Conservation (phyloP, 1,140 invertebrate genomes). For the Heliconius hermathena region DNA sequence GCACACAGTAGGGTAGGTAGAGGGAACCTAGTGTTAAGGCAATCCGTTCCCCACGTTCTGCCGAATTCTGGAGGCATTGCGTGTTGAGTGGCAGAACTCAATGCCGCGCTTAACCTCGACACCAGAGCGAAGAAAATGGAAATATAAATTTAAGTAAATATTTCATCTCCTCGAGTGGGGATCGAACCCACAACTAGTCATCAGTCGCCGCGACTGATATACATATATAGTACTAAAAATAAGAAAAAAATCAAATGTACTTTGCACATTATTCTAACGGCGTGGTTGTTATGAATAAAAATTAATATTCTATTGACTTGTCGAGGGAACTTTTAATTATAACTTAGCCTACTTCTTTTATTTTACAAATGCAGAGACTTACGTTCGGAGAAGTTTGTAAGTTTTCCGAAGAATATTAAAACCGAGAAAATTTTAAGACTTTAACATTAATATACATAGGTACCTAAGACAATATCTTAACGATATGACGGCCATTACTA, state of each 20-base stretch:
- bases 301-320: conserved; percentile 17
- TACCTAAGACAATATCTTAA: not conserved
- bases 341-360: conserved; percentile 18
- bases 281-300: conserved; percentile 11
- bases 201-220: no score
- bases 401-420: conserved; percentile 7
- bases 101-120: no score
- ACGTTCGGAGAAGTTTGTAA: not conserved
- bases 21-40: no score
- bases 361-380: not conserved
- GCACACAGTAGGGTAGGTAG: no score
- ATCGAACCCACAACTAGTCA: no score
- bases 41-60: no score
- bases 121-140: no score
- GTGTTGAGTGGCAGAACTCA: no score
- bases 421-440: not conserved
- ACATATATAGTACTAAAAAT: not conserved
- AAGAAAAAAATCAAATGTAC: not conserved
- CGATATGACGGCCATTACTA: no score
- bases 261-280: conserved; percentile 1
- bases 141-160: no score
- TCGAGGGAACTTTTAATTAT: conserved; percentile 16
- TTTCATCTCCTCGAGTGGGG: no score
- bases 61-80: no score
- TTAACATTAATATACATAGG: not conserved